Evolutionary conservation across 2,888 invertebrate genomes (phyloP), one percentile per base, ranked within the genome.

Genomic region (Caenorhabditis auriculariae): DNA sequence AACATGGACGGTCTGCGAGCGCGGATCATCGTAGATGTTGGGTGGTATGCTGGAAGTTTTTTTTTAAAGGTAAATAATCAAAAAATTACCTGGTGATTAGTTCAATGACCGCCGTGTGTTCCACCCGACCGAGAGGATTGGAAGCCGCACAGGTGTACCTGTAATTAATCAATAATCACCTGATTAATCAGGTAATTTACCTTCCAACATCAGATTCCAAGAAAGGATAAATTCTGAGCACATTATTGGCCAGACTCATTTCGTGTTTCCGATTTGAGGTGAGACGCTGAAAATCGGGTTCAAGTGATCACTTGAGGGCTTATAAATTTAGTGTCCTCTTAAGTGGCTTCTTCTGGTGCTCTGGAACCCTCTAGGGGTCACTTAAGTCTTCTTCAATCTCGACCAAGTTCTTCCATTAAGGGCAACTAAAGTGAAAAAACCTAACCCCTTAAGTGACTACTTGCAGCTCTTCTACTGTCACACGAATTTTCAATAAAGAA

Each of bases 61-160:
- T 15, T 12, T 9, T 12, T 9, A 32, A n/a, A 32, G 35, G n/a
- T 9, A 32, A n/a, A 32, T 9, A 32, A n/a, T 12, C 9, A 32
- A n/a, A 32, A n/a, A 32, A 6, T 4, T 24, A 65, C 54, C 60
- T 71, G 47, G 60, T 60, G 21, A 72, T 58, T 15, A 72, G 51
- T 21, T 66, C 65, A n/a, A 72, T 52, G 5, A 48, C 44, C 24
- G 63, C 65, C 1, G 63, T 53, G 38, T 63, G 58, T 27, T 63
- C 60, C 24, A 74, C 63, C 24, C 58, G 50, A 15, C 81, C 81
- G 37, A 66, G 46, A 19, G 57, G 43, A 77, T 84, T 72, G 51
- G 79, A 42, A 64, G 82, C 75, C 72, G 77, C 74, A 77, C 84
- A 80, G 39, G 82, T 81, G 70, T 82, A 79, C n/a, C 70, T 73